Percentiles rank a stretch among this genome's conserved stretches.
Conservation (phyloP, 1,140 invertebrate genomes). For the Tenebrio molitor region DNA sequence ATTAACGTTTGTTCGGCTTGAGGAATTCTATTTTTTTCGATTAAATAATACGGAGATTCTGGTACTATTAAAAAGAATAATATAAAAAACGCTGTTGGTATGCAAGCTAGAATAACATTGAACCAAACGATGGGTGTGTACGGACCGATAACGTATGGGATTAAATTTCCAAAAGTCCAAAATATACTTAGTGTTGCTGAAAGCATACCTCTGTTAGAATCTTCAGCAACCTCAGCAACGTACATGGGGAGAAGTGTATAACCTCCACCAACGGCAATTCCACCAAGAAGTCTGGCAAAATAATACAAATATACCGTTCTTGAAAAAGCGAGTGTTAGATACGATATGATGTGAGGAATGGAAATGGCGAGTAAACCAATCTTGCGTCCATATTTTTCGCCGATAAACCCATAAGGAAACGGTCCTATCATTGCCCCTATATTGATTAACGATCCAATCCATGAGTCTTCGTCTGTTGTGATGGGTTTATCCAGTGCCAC, state of each 20-base stretch:
- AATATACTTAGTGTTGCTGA: conserved; percentile 53
- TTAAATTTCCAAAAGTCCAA: conserved; percentile 54
- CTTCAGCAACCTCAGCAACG: too few relatives aligned
- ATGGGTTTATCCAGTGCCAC: conserved; percentile 64
- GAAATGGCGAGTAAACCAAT: too few relatives aligned
- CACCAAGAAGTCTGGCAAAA: too few relatives aligned
- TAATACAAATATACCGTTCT: conserved; percentile 67
- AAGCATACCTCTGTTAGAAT: conserved; percentile 71
- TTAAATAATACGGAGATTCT: too few relatives aligned
- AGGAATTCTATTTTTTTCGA: too few relatives aligned
- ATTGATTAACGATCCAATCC: too few relatives aligned
- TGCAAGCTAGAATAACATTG: too few relatives aligned
- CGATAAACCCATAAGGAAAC: conserved; percentile 59
- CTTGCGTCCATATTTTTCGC: too few relatives aligned
- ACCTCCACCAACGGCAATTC: too few relatives aligned
- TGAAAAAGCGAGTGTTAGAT: conserved; percentile 73
- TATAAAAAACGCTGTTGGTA: conserved; percentile 69
- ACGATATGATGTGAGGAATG: conserved; percentile 77
- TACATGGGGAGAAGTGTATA: too few relatives aligned
- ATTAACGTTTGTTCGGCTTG: conserved; percentile 75
- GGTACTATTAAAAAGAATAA: conserved; percentile 70
- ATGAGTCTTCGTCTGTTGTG: conserved; percentile 73
- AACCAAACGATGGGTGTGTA: too few relatives aligned
- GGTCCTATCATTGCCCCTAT: conserved; percentile 78
- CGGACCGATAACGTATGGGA: too few relatives aligned